Conservation (phyloP, 2,797 vertebrate species). For the Halcyon badia region DNA sequence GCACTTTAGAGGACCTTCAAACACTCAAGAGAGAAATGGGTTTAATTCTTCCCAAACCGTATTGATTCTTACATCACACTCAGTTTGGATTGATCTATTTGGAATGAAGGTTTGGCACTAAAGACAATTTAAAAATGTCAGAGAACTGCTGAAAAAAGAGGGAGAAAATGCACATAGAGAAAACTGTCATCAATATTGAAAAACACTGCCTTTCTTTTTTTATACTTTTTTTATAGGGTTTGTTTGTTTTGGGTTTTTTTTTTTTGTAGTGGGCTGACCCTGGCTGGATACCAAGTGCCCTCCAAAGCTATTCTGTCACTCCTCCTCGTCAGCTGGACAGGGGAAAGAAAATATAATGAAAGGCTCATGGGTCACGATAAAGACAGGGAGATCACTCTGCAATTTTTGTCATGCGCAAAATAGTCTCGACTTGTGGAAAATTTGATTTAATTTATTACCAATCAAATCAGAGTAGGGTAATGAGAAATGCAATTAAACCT, state of each 20-base stretch:
- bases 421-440: too few relatives aligned
- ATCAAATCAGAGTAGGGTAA: neutral
- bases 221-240: neutral
- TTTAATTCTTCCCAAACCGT: conserved; percentile 40
- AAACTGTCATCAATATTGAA: neutral
- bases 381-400: neutral
- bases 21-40: conserved; percentile 18
- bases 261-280: neutral
- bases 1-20: conserved; percentile 16
- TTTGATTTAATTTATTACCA: neutral
- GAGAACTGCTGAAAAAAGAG: neutral
- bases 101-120: conserved; percentile 43
- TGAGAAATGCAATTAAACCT: neutral
- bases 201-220: neutral
- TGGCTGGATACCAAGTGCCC: neutral
- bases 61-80: conserved; percentile 40
- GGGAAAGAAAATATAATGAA: neutral
- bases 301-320: neutral
- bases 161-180: neutral
- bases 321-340: neutral
- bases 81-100: conserved; percentile 62
- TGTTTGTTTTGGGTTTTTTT: neutral
- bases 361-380: neutral
- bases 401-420: neutral
- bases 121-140: conserved; percentile 64